Percentiles rank a stretch among this genome's conserved stretches.
These are phyloP conservation scores for Xiphophorus birchmanni DNA, from an alignment of 2,797 vertebrate species.

Conservation along the genomic window DNA sequence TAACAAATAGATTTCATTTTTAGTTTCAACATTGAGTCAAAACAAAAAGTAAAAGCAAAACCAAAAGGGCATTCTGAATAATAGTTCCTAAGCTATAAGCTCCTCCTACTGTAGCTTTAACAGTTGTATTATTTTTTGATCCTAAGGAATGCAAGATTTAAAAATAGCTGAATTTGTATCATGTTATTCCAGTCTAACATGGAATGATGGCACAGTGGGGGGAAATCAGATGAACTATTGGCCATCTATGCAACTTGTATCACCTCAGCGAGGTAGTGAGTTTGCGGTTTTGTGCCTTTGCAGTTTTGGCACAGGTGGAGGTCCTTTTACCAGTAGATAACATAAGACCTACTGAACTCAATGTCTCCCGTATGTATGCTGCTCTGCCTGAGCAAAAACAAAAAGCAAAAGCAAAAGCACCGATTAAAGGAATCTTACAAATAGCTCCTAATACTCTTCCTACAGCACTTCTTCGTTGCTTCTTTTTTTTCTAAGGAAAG, in stretches of 20 bases:
- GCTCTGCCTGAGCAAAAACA: too few species aligned
- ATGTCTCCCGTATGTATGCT: too few species aligned
- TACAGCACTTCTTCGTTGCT: too few species aligned
- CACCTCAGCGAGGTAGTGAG: background rate
- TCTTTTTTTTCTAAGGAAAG: too few species aligned
- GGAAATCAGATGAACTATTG: background rate
- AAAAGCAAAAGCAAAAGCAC: too few species aligned
- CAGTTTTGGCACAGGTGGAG: too few species aligned
- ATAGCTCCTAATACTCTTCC: too few species aligned
- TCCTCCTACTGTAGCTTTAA: background rate
- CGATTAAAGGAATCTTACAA: too few species aligned
- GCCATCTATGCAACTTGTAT: background rate
- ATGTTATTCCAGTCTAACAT: background rate
- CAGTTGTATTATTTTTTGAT: background rate
- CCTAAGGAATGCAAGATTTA: background rate
- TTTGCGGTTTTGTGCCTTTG: too few species aligned
- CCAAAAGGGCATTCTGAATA: background rate
- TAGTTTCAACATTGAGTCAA: background rate
- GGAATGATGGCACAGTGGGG: background rate
- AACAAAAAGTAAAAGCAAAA: constrained; percentile 1
- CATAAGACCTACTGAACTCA: too few species aligned
- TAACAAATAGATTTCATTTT: background rate
- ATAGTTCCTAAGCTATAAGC: background rate
- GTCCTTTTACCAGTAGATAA: too few species aligned
- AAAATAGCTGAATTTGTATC: background rate